Evolutionary conservation across 2,797 vertebrate species (phyloP).

Genomic region (Myoxocephalus aenaeus): DNA sequence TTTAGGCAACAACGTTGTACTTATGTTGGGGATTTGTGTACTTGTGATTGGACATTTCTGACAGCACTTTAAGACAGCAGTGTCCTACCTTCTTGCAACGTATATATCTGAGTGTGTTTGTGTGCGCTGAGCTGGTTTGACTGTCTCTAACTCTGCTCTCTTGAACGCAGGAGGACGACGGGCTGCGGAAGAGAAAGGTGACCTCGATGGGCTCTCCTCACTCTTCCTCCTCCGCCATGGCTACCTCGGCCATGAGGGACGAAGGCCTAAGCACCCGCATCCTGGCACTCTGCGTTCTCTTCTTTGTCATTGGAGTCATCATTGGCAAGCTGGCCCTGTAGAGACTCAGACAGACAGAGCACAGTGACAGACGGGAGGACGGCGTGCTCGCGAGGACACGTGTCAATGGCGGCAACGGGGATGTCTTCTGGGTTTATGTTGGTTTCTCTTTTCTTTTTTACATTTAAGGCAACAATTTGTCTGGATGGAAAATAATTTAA

Average conservation of each 20-base stretch:
- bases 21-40: neutral
- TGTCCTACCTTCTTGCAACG: neutral
- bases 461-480: constrained; percentile 72
- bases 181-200: constrained; percentile 91
- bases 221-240: constrained; percentile 77
- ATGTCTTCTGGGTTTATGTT: constrained; percentile 74
- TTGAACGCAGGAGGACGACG: constrained; percentile 88
- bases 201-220: constrained; percentile 76
- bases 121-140: neutral
- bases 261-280: constrained; percentile 90
- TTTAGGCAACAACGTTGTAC: neutral
- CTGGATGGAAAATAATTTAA: constrained; percentile 67
- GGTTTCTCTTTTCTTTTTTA: constrained; percentile 58
- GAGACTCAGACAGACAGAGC: constrained; percentile 67
- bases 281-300: constrained; percentile 91
- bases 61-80: neutral
- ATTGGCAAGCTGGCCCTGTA: constrained; percentile 94
- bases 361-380: constrained; percentile 54
- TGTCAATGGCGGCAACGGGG: constrained; percentile 50
- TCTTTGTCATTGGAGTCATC: constrained; percentile 96
- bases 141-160: constrained; percentile 8
- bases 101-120: no score
- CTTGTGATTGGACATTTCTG: neutral
- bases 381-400: constrained; percentile 58
- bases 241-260: constrained; percentile 82